A percentile compares a stretch with the other conserved stretches of the same genome.
Conservation (phyloP, 2,113 vertebrate genomes). For the Centropus bengalensis region DNA sequence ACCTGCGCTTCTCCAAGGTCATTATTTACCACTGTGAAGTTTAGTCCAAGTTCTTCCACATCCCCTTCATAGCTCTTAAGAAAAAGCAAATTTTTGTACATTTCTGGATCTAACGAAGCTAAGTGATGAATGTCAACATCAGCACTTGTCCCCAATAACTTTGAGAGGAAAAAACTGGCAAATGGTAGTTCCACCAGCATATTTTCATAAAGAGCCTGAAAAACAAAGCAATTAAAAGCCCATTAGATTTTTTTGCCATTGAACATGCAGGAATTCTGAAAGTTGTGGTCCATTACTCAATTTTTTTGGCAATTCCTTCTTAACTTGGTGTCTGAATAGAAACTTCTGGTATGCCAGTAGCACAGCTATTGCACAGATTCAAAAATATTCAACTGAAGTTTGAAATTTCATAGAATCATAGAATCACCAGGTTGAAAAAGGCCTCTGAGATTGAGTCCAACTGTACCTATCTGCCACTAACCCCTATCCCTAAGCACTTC, state of each 20-base stretch:
- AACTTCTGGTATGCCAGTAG: not conserved
- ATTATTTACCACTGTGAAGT: conserved; percentile 98
- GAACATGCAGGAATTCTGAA: not conserved
- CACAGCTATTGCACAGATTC: not conserved
- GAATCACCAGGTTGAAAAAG: too few relatives aligned
- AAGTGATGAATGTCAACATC: conserved; percentile 99
- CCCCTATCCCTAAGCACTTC: too few relatives aligned
- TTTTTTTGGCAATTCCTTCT: not conserved
- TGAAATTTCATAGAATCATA: not conserved
- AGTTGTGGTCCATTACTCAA: not conserved
- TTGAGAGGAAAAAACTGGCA: conserved; percentile 98
- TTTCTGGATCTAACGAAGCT: conserved; percentile 95
- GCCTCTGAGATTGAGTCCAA: too few relatives aligned
- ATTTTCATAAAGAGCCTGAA: conserved; percentile 95
- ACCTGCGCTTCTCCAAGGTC: conserved; percentile 97
- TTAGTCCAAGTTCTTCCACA: conserved; percentile 95
- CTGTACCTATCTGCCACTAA: too few relatives aligned
- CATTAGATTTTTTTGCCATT: not conserved
- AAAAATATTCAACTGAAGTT: not conserved
- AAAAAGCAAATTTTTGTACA: conserved; percentile 96
- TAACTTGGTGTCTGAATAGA: not conserved
- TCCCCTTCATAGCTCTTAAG: conserved; percentile 98
- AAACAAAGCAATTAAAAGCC: conserved; percentile 2
- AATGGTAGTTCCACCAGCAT: conserved; percentile 98
- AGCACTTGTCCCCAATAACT: conserved; percentile 93